Percentiles rank a stretch among this genome's conserved stretches.
Conservation (phyloP, 2,113 vertebrate genomes). For the Pelusios castaneus region DNA sequence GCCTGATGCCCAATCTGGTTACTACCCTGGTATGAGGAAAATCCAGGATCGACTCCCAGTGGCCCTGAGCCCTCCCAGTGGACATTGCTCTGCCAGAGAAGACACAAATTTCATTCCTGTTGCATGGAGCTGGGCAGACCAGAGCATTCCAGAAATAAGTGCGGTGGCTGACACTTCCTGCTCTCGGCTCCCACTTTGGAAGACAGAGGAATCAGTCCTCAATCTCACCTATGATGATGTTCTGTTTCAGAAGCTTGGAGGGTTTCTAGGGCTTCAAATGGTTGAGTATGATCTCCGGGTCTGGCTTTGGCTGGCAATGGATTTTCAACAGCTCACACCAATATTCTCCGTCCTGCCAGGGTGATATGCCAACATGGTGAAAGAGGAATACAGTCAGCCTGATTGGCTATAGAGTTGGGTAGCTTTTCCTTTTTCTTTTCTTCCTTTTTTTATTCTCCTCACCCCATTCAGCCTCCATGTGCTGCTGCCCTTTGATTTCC, state of each 20-base stretch:
- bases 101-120: not conserved
- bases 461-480: not conserved
- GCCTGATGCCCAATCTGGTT: not conserved
- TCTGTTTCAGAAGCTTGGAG: not conserved
- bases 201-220: not conserved
- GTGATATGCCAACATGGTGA: not conserved
- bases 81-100: not conserved
- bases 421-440: not conserved
- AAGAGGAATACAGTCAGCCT: not conserved
- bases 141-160: not conserved
- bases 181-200: not conserved
- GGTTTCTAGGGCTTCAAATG: not conserved
- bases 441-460: not conserved
- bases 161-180: not conserved
- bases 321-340: not conserved
- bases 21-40: not conserved
- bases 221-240: not conserved
- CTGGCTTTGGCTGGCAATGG: not conserved
- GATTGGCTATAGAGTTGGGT: not conserved
- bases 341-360: not conserved
- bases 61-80: not conserved
- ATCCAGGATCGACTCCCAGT: not conserved
- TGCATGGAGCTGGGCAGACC: not conserved
- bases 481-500: not conserved
- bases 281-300: not conserved